Evolutionary conservation across 2,113 vertebrate species (phyloP).

Genomic region (Nesospiza acunhae): DNA sequence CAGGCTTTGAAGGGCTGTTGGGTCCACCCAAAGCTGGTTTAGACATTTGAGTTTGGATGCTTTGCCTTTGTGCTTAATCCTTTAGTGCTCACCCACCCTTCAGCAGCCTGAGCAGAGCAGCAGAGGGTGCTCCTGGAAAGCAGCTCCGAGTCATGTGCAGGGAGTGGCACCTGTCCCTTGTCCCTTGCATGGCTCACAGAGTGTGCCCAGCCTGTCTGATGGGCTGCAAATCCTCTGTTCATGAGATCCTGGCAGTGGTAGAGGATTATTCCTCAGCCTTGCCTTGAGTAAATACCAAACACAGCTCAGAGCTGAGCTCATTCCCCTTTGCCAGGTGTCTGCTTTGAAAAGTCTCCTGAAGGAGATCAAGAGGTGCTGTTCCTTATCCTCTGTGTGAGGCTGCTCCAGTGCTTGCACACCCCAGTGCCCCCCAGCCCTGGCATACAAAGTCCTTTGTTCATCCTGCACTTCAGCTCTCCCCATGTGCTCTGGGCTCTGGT

Average conservation of each 20-base stretch:
- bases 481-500: neutral
- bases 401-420: neutral
- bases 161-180: neutral
- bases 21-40: neutral
- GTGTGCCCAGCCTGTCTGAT: neutral
- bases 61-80: neutral
- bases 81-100: neutral
- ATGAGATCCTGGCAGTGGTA: neutral
- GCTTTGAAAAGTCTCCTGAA: slow-evolving; percentile 2
- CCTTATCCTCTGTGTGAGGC: neutral
- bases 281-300: neutral
- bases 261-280: neutral
- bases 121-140: neutral
- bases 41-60: neutral
- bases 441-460: neutral
- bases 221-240: neutral
- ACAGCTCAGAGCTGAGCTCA: neutral
- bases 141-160: neutral
- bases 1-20: neutral
- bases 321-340: neutral
- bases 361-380: neutral
- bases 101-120: neutral
- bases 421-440: neutral
- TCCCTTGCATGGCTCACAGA: neutral
- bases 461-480: neutral